A percentile compares a stretch with the other conserved stretches of the same genome.
Evolutionary conservation across 2,113 vertebrate species (phyloP).

Genomic region (Sinosuthora webbiana): DNA sequence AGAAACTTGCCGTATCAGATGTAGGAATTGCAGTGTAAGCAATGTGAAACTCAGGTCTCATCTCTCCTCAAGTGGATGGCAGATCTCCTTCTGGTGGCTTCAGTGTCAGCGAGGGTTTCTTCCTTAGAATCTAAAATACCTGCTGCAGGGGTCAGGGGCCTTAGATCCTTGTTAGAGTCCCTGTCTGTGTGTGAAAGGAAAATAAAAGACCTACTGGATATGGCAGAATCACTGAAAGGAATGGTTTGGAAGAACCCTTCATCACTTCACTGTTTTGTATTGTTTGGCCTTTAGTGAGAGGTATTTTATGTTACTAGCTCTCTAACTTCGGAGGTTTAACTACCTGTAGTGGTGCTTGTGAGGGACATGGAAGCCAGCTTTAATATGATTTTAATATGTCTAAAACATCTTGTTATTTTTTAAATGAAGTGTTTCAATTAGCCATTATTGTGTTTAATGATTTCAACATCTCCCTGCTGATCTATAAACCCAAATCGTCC

Average conservation of each 20-base stretch:
- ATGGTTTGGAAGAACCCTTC: neutral
- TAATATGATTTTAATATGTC: neutral
- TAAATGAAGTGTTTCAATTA: neutral
- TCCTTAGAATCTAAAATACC: neutral
- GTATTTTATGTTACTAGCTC: neutral
- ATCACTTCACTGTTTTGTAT: neutral
- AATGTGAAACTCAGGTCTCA: neutral
- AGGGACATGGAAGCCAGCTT: neutral
- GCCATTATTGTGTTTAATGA: neutral
- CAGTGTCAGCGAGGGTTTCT: neutral
- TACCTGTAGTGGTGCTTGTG: neutral
- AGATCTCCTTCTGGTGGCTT: neutral
- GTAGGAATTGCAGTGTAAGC: neutral
- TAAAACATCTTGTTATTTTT: neutral
- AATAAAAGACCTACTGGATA: neutral
- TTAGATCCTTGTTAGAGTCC: neutral
- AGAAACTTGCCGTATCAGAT: neutral
- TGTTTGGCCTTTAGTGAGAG: neutral
- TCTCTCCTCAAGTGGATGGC: accelerated
- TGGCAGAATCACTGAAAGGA: neutral
- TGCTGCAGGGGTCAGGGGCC: neutral
- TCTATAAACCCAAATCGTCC: neutral
- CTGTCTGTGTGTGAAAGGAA: neutral
- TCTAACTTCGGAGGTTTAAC: neutral
- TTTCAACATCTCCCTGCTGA: slow-evolving; percentile 14